A percentile compares a stretch with the other conserved stretches of the same genome.
phyloP scores from a whole-genome alignment of 2,888 invertebrate species.

The Pteria penguin region DNA sequence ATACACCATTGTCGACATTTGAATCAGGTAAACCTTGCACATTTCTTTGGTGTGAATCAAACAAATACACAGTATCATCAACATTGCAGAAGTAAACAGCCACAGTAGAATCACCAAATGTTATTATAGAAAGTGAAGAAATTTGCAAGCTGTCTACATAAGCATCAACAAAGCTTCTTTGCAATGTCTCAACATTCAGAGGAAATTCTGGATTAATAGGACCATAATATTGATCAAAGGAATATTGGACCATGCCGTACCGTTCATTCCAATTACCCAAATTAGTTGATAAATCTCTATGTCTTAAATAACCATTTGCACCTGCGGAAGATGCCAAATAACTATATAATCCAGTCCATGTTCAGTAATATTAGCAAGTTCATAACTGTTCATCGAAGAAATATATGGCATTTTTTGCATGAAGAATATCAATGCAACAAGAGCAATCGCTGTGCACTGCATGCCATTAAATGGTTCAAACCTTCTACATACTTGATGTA shows the following conservation, averaged over 20 bases:
- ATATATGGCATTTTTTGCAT: slow-evolving; percentile 10
- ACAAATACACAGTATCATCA: slow-evolving; percentile 5
- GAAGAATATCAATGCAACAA: slow-evolving; percentile 18
- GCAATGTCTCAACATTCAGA: neutral
- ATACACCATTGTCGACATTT: slow-evolving; percentile 11
- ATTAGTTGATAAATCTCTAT: slow-evolving; percentile 13
- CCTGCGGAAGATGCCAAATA: slow-evolving; percentile 2
- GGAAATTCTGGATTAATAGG: neutral
- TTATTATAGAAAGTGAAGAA: neutral
- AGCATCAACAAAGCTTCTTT: neutral
- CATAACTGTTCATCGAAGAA: neutral
- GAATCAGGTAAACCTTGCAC: slow-evolving; percentile 5
- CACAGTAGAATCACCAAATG: slow-evolving; percentile 7
- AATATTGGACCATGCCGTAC: slow-evolving; percentile 5
- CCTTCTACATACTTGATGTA: slow-evolving; percentile 16
- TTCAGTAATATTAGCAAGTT: neutral
- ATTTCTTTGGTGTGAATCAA: slow-evolving; percentile 28
- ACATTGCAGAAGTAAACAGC: slow-evolving; percentile 3
- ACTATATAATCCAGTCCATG: slow-evolving; percentile 21
- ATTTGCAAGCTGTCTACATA: neutral
- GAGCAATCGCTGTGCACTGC: slow-evolving; percentile 27
- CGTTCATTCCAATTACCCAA: neutral
- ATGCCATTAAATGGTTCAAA: slow-evolving; percentile 23
- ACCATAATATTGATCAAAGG: slow-evolving; percentile 15
- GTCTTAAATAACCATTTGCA: neutral